Conservation (phyloP, 1,140 invertebrate species). For the Heliconius melpomene region DNA sequence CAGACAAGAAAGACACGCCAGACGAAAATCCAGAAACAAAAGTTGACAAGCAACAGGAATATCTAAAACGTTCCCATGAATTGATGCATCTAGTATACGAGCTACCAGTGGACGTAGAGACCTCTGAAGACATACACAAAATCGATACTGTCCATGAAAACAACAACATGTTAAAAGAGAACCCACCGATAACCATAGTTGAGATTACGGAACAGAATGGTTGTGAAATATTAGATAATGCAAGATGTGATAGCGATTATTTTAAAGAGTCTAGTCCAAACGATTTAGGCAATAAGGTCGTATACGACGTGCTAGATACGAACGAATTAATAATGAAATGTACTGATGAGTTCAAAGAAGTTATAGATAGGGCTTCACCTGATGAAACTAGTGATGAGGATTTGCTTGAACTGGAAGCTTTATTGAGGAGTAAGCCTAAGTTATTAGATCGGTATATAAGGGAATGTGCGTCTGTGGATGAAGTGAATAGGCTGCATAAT, state of each 20-base stretch:
- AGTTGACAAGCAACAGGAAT: conserved; percentile 52
- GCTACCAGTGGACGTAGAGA: conserved; percentile 67
- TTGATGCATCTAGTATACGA: conserved; percentile 79
- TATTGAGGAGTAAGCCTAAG: conserved; percentile 67
- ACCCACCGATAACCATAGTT: conserved; percentile 73
- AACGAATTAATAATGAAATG: conserved; percentile 67
- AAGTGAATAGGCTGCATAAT: conserved; percentile 81
- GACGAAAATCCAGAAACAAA: conserved; percentile 54
- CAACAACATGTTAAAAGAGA: conserved; percentile 74
- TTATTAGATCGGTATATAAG: conserved; percentile 86
- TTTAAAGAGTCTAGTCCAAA: conserved; percentile 64
- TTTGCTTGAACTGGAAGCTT: conserved; percentile 61
- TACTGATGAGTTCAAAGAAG: conserved; percentile 64
- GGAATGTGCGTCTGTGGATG: conserved; percentile 86
- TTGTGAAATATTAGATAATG: conserved; percentile 66
- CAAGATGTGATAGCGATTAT: conserved; percentile 63
- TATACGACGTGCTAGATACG: conserved; percentile 63
- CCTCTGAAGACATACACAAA: background rate
- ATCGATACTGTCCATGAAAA: conserved; percentile 51
- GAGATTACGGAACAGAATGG: conserved; percentile 75
- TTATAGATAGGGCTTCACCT: conserved; percentile 64
- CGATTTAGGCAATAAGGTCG: conserved; percentile 67
- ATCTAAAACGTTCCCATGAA: conserved; percentile 68
- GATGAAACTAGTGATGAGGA: conserved; percentile 70
- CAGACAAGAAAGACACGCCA: conserved; percentile 56